Base-by-base conservation (phyloP, 2,888 invertebrate genomes). In the Diachrysia chrysitis region DNA sequence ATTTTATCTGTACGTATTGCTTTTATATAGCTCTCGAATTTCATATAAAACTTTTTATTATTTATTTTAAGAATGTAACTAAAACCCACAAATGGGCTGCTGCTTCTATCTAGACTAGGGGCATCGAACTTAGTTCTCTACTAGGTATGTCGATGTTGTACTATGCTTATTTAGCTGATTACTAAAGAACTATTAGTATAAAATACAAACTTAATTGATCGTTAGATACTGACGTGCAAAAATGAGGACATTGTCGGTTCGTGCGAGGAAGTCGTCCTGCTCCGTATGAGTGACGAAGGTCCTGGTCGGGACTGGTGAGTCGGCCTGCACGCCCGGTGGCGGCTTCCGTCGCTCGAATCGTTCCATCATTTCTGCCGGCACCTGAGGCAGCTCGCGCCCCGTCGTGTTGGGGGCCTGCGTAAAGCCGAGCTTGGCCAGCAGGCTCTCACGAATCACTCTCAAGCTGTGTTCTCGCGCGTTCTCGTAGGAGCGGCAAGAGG, bases 261-360 rank as follows among this genome's bases (percentile, higher is more conserved):
- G 96, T 81, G 96, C 96, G 85, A 96, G 96, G 92, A 96, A 97
- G 89, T 97, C 96, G 85, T 97, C 97, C 76, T 89, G 96, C 95
- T 90, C 97, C 93, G 89, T 96, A 93, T 89, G 96, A 90, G 90
- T 95, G 93, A 91, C 95, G 88, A 90, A 92, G 90, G 89, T 93
- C 89, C 89, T 95, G 88, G 89, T 92, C 81, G 92, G 93, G 92
- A 90, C 95, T 69, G 93, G 93, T 80, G 92, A 96, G 86, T 97
- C 97, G 70, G 96, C 96, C 85, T 97, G 96, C 82, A 96, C 95
- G 79, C 96, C 96, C 77, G 94, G 92, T 79, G 96, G 91, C 87
- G 96, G 95, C 90, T 95, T 95, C 85, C 92, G 93, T 88, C 92
- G 93, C 92, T 91, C 91, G 88, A 88, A 93, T 67, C 90, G 91